Base-by-base conservation (phyloP, 2,797 vertebrate genomes). In the Tarsius wallacei region DNA sequence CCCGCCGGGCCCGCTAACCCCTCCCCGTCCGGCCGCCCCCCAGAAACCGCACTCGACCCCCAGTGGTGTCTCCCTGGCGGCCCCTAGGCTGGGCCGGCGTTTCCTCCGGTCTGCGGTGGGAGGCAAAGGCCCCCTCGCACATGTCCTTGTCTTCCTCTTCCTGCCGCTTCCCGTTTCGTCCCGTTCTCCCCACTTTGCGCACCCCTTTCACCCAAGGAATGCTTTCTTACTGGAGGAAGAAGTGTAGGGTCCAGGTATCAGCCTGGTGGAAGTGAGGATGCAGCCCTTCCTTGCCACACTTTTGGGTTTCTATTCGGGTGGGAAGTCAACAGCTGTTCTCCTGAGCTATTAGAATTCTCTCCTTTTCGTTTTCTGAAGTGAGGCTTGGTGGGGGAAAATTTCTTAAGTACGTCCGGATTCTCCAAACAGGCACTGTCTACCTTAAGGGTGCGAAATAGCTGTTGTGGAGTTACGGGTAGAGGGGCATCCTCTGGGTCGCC, bases 311-410 rank as follows among this genome's bases (percentile, higher is more conserved):
- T 87, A 0, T 36, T 66, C 82, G 86, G 97, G 42, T 95, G 94
- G 97, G 88, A 36, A 93, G 94, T 87, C 93, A 91, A 53, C 92
- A 96, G 93, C 95, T 96, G 96, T 64, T 68, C 53, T 82, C 66
- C 68, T 59, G 88, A 95, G 85, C 93, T 97, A 66, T 96, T 93
- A 77, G 85, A 86, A 89, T 97, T 89, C 82, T 53, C 33, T 68
- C 76, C 84, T 90, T 94, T 92, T 73, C 51, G 84, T 96, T 95
- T 94, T 74, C 53, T 42, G 82, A 92, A 87, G 88, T 71, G 90
- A 80, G 90, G 59, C 83, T 61, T 87, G 96, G 81, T 95, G 93
- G 96, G 89, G 91, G 96, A 94, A 59, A 36, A 86, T 78, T 93
- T 94, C 90, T 51, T 55, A 9, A 81, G 95, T 57, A 73, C 12